phyloP scores from a whole-genome alignment of 2,888 invertebrate species.

The Drosophila neotestacea region DNA sequence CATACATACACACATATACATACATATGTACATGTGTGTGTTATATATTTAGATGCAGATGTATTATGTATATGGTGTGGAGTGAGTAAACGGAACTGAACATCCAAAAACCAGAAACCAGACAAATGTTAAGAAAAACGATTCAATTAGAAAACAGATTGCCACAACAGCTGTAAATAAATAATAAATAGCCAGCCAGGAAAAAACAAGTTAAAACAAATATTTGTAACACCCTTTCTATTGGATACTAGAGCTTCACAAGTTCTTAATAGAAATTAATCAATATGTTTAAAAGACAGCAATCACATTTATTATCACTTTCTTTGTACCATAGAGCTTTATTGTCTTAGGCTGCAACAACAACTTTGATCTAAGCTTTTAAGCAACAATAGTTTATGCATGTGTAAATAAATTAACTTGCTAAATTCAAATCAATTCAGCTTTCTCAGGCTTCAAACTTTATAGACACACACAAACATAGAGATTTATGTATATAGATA shows the following conservation, averaged over 20 bases:
- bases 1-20: background rate
- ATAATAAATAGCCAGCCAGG: background rate
- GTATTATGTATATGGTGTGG: slow-evolving; percentile 1
- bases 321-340: slow-evolving; percentile 19
- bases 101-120: slow-evolving; percentile 1
- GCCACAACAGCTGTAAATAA: slow-evolving; percentile 11
- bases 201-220: background rate
- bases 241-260: background rate
- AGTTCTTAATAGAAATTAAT: background rate
- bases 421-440: slow-evolving; percentile 20
- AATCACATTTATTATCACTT: slow-evolving; percentile 2
- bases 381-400: slow-evolving; percentile 1
- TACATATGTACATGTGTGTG: background rate
- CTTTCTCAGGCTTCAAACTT: slow-evolving; percentile 52
- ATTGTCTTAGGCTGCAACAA: slow-evolving; percentile 10
- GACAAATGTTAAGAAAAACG: slow-evolving; percentile 13
- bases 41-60: slow-evolving; percentile 7
- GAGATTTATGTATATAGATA: background rate
- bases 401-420: slow-evolving; percentile 33
- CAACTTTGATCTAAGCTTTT: slow-evolving; percentile 9
- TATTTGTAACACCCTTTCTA: slow-evolving; percentile 1
- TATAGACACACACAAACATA: slow-evolving; percentile 2
- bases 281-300: background rate
- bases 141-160: slow-evolving; percentile 31
- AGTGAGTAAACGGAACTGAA: slow-evolving; percentile 12